A percentile compares a stretch with the other conserved stretches of the same genome.
Conservation (phyloP, 1,140 invertebrate species). For the Fopius arisanus region DNA sequence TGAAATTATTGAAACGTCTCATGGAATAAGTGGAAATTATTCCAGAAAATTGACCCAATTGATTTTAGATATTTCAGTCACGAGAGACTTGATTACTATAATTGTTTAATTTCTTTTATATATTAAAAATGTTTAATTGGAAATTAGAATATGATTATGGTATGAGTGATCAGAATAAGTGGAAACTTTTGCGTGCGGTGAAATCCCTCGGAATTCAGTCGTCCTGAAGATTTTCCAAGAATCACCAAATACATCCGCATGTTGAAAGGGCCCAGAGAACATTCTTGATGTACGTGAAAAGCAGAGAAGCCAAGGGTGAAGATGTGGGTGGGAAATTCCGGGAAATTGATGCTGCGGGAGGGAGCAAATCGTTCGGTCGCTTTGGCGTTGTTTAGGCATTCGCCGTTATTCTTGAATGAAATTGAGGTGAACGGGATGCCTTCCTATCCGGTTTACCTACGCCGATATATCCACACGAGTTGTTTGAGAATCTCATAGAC, state of each 20-base stretch:
- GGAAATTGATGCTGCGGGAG: neutral
- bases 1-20: too few species aligned
- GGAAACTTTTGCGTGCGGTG: too few species aligned
- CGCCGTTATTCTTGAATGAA: constrained; percentile 2
- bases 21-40: too few species aligned
- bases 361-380: constrained; percentile 1
- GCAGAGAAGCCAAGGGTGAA: too few species aligned
- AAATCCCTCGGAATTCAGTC: neutral
- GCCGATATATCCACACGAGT: neutral
- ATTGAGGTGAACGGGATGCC: neutral
- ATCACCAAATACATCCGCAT: neutral
- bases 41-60: too few species aligned
- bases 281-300: neutral
- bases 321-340: neutral
- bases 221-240: neutral
- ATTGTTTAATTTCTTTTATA: too few species aligned
- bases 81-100: too few species aligned
- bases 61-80: too few species aligned
- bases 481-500: neutral
- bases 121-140: too few species aligned
- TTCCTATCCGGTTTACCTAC: neutral
- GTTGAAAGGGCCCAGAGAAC: neutral
- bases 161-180: too few species aligned
- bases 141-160: too few species aligned
- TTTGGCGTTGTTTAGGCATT: constrained; percentile 3